Evolutionary conservation across 2,888 invertebrate species (phyloP), one percentile per base, ranked within the genome.

Genomic region (Drosophila kanekoi): DNA sequence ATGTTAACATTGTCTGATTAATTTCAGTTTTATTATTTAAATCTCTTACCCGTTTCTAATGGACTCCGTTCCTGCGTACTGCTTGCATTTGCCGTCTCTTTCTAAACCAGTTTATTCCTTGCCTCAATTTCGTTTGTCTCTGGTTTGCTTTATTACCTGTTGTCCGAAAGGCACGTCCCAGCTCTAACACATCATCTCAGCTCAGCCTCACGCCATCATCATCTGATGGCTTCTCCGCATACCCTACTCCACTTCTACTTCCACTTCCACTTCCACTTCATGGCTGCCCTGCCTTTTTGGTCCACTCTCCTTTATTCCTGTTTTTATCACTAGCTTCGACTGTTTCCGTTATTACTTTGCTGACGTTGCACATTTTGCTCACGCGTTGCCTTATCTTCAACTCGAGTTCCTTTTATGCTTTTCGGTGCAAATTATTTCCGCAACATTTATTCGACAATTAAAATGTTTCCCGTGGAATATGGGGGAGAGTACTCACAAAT

Each of bases 401-500:
- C 35, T 44, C 28, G 18, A 32, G 61, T 18, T 52, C 32, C 64
- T 44, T 47, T 67, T 47, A 33, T 65, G 54, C 35, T 40, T 47
- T 67, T 35, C 40, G 40, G 9, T 47, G 44, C 44, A 13, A 64
- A 65, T 73, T 66, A 77, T 58, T 61, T 72, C 57, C 53, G 14
- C 57, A 65, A 77, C 77, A 74, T 74, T 74, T 58, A 60, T 35
- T 57, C 35, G 47, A 35, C 74, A 74, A 74, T 72, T 74, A 77
- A 74, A 74, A 57, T 65, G 57, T 47, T 59, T 28, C 16, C 48
- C 28, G 14, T 10, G 35, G 37, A 23, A 37, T n/a, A 14, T 33
- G 49, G 32, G 37, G 14, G 13, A 32, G 44, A 51, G 47, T 60
- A 79, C 59, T 64, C 56, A 4, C 51, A 64, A 66, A 37, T 75